Percentiles rank a stretch among this genome's conserved stretches.
Conservation (phyloP, 2,113 vertebrate genomes). For the Mixornis gularis region DNA sequence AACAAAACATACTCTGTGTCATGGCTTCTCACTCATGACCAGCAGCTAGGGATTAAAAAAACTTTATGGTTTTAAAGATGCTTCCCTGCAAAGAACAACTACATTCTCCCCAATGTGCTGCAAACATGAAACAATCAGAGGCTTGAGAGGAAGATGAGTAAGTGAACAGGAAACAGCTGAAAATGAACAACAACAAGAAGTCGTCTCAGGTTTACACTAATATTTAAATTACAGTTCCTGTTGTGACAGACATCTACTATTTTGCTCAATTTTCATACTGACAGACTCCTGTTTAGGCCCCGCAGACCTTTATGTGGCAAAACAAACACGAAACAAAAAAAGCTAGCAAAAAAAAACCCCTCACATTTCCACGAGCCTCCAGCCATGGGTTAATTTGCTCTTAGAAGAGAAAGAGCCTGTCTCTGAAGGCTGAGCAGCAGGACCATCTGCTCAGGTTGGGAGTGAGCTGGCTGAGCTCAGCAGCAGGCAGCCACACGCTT, state of each 20-base stretch:
- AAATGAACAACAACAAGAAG: neutral
- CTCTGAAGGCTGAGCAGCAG: conserved; percentile 19
- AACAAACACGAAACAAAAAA: neutral
- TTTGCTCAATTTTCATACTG: neutral
- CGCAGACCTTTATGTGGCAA: neutral
- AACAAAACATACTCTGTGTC: neutral
- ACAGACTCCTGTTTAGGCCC: neutral
- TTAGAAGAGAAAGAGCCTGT: neutral
- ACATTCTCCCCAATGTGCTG: accelerated
- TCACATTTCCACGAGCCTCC: neutral
- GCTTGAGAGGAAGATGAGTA: neutral
- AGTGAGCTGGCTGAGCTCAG: neutral
- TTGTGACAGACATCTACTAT: neutral
- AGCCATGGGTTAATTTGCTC: conserved; percentile 6
- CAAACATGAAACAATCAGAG: neutral
- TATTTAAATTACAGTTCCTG: neutral
- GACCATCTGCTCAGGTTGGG: conserved; percentile 42
- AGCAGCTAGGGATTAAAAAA: conserved; percentile 2
- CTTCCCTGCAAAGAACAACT: neutral
- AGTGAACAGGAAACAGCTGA: neutral
- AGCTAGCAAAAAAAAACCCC: neutral
- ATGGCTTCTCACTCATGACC: conserved; percentile 2
- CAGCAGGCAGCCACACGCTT: neutral
- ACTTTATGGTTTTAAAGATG: neutral
- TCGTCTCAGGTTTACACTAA: neutral